A percentile compares a stretch with the other conserved stretches of the same genome.
These are phyloP conservation scores for Drosophila mercatorum DNA, from an alignment of 2,888 invertebrate genomes.

Conservation along the genomic window DNA sequence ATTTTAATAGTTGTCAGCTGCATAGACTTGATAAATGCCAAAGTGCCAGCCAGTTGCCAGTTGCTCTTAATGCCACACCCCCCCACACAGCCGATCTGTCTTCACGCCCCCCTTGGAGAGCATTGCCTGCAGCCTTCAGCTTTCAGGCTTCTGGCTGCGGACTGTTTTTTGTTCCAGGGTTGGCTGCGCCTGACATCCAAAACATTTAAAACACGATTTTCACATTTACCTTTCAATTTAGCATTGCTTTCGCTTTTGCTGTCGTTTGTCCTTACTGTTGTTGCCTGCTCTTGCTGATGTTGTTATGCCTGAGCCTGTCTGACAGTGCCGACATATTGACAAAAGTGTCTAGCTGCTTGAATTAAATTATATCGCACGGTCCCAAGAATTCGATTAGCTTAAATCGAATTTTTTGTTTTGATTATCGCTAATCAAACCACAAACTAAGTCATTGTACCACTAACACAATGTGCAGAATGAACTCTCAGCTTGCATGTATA, in stretches of 20 bases:
- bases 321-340: constrained; percentile 61
- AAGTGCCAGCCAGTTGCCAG: constrained; percentile 56
- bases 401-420: constrained; percentile 66
- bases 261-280: constrained; percentile 18
- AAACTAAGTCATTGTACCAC: constrained; percentile 39
- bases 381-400: constrained; percentile 63
- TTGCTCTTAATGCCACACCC: constrained; percentile 7
- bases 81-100: background rate
- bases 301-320: constrained; percentile 23
- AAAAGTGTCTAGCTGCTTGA: constrained; percentile 60
- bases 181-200: constrained; percentile 47
- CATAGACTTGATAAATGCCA: constrained; percentile 74
- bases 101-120: background rate
- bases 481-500: background rate
- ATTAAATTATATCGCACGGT: constrained; percentile 60
- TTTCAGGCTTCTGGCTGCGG: constrained; percentile 18
- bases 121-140: constrained; percentile 19
- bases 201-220: constrained; percentile 79
- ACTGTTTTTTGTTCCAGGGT: constrained; percentile 31
- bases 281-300: constrained; percentile 3
- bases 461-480: background rate
- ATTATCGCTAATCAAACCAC: constrained; percentile 54
- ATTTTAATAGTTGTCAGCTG: constrained; percentile 69
- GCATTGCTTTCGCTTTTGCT: constrained; percentile 52
- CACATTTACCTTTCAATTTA: constrained; percentile 76